Conservation (phyloP, 2,113 vertebrate species). For the Salvelinus namaycush region DNA sequence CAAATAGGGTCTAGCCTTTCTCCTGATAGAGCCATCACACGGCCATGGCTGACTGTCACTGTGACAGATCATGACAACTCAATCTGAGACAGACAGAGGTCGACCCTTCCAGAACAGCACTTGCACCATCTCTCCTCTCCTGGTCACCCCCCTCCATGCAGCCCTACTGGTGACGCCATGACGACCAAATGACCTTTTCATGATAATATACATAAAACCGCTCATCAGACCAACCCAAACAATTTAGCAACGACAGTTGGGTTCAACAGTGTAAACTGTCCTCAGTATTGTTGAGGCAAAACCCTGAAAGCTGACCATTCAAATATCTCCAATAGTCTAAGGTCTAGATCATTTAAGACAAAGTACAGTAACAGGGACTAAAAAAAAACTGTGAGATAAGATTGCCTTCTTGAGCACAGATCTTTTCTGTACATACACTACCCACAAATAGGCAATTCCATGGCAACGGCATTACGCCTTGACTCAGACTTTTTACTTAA, state of each 20-base stretch:
- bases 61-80: constrained; percentile 54
- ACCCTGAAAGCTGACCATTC: too few relatives aligned
- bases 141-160: constrained; percentile 4
- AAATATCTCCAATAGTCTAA: not conserved
- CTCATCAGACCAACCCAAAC: constrained; percentile 7
- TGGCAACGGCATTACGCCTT: too few relatives aligned
- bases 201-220: constrained; percentile 47
- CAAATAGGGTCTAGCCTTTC: constrained; percentile 23
- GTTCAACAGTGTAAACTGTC: not conserved
- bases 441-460: too few relatives aligned
- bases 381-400: too few relatives aligned
- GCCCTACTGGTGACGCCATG: constrained; percentile 43
- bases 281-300: too few relatives aligned
- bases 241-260: not conserved
- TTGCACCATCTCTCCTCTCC: not conserved
- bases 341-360: not conserved
- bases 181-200: constrained; percentile 32
- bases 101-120: constrained; percentile 30
- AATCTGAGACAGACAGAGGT: not conserved
- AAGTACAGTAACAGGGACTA: not conserved
- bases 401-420: not conserved
- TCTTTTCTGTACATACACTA: not conserved
- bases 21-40: constrained; percentile 43
- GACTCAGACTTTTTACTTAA: too few relatives aligned
- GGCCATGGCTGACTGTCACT: constrained; percentile 43